A percentile compares a stretch with the other conserved stretches of the same genome.
These are phyloP conservation scores for Tribolium freemani DNA, from an alignment of 2,888 invertebrate genomes.

Conservation along the genomic window DNA sequence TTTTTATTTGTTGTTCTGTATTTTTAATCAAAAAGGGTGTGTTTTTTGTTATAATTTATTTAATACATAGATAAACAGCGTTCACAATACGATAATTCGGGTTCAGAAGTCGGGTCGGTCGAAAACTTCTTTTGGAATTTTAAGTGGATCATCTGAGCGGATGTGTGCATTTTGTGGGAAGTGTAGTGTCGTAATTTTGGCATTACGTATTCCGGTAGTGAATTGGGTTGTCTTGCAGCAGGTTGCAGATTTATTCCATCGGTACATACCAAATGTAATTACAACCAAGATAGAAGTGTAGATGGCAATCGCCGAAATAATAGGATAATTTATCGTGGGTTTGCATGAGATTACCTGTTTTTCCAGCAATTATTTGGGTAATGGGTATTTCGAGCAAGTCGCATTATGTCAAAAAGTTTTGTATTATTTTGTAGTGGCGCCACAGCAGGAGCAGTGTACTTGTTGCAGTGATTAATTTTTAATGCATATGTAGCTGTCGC, in stretches of 20 bases:
- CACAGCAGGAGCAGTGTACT: neutral
- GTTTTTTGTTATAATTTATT: no score
- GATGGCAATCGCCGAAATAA: conserved; percentile 28
- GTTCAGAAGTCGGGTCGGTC: no score
- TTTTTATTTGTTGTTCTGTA: no score
- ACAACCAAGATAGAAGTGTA: conserved; percentile 17
- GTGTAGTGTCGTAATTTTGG: neutral
- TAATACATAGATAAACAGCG: no score
- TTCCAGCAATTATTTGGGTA: conserved; percentile 16
- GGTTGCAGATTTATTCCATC: neutral
- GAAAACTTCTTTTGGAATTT: neutral
- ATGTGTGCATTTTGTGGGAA: neutral
- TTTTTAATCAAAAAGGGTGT: no score
- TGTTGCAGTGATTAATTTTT: conserved; percentile 14
- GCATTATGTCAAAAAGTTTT: neutral
- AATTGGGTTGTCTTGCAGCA: neutral
- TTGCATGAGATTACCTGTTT: conserved; percentile 21
- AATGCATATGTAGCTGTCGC: neutral
- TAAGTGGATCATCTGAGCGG: neutral
- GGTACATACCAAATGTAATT: conserved; percentile 29
- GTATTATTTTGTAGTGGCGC: neutral
- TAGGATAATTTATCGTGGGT: conserved; percentile 32
- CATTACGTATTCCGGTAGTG: neutral
- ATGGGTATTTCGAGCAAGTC: conserved; percentile 9
- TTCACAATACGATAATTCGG: no score